These are phyloP conservation scores for Triops longicaudatus DNA, from an alignment of 1,140 invertebrate species.

Conservation along the genomic window DNA sequence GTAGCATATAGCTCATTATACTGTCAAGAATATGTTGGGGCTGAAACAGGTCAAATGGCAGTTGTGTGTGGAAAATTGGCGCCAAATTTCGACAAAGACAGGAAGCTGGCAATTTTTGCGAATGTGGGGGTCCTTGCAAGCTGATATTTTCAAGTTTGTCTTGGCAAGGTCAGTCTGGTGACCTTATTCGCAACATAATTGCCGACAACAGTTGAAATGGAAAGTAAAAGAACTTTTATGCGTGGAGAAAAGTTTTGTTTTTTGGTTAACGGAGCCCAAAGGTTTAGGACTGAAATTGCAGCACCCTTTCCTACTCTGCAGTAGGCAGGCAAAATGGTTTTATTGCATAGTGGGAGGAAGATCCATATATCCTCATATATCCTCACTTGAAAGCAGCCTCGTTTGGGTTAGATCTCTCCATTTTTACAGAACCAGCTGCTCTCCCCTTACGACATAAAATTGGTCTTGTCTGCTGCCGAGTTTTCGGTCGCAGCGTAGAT, in stretches of 20 bases:
- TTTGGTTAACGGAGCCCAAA: not conserved
- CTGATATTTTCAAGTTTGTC: not conserved
- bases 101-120: not conserved
- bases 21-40: too few species aligned
- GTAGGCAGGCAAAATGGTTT: not conserved
- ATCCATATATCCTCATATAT: not conserved
- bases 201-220: not conserved
- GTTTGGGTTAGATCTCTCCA: not conserved
- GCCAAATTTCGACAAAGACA: not conserved
- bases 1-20: too few species aligned
- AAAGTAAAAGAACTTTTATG: not conserved
- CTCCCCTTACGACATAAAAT: not conserved
- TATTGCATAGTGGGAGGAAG: not conserved
- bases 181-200: not conserved
- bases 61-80: not conserved
- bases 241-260: not conserved
- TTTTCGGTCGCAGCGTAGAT: not conserved
- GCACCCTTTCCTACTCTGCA: not conserved
- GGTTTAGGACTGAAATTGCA: slow-evolving; percentile 3
- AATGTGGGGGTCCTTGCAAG: not conserved
- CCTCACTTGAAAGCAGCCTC: not conserved
- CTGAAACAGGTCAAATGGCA: too few species aligned
- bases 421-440: not conserved
- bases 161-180: not conserved
- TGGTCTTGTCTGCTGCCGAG: not conserved